Conservation (phyloP, 2,797 vertebrate genomes). For the Scleropages formosus region DNA sequence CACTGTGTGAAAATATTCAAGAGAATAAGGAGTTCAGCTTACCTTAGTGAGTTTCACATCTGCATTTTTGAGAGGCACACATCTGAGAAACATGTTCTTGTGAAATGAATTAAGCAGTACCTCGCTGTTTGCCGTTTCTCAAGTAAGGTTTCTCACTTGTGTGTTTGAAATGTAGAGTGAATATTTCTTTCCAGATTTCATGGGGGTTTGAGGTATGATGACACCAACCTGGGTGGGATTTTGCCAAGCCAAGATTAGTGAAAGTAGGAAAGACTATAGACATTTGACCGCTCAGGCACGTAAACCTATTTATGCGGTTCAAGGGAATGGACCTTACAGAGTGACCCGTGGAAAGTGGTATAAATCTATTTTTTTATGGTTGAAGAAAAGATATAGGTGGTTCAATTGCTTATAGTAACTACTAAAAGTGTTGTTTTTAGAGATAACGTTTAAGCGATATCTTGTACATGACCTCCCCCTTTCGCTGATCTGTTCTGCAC, state of each 20-base stretch:
- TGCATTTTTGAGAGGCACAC: too few species aligned
- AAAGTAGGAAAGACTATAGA: constrained; percentile 3
- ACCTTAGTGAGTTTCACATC: too few species aligned
- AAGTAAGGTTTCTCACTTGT: not conserved
- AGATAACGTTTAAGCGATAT: too few species aligned
- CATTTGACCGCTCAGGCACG: constrained; percentile 19
- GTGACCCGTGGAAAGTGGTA: constrained; percentile 28
- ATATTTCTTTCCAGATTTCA: not conserved
- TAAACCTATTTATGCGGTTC: constrained; percentile 30
- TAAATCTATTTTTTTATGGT: constrained; percentile 32
- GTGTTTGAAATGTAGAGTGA: constrained; percentile 2
- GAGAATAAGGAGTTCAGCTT: too few species aligned
- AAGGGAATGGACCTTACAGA: constrained; percentile 30
- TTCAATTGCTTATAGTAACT: not conserved
- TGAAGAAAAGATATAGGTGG: constrained; percentile 28
- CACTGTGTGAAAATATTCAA: too few species aligned
- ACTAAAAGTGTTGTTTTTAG: too few species aligned
- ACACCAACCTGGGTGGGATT: not conserved
- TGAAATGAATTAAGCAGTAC: not conserved
- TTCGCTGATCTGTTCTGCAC: too few species aligned
- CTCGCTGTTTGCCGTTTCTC: too few species aligned
- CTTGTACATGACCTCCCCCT: too few species aligned
- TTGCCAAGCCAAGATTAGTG: constrained; percentile 1
- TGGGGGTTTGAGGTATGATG: not conserved
- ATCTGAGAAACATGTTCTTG: too few species aligned